These are phyloP conservation scores for Bombus polaris DNA, from an alignment of 1,140 invertebrate genomes.

Conservation along the genomic window DNA sequence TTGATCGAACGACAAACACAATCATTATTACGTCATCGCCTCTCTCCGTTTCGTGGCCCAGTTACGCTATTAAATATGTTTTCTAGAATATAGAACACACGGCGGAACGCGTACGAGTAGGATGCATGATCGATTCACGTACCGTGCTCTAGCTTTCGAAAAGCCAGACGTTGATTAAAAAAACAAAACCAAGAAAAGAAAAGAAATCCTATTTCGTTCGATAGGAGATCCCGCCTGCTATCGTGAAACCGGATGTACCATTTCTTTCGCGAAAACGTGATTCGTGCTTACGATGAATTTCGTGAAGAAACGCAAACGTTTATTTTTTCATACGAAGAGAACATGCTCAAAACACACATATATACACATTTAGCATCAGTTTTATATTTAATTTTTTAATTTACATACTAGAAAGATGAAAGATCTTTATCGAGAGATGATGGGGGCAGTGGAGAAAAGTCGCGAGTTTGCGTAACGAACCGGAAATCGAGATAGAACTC, in stretches of 20 bases:
- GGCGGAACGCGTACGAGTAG: conserved; percentile 50
- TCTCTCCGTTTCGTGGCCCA: conserved; percentile 79
- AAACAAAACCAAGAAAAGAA: neutral
- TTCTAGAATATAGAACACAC: conserved; percentile 71
- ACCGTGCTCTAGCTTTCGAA: conserved; percentile 33
- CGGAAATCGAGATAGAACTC: conserved; percentile 5
- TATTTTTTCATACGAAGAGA: conserved; percentile 63
- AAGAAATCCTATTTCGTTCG: conserved; percentile 41
- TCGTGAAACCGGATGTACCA: neutral
- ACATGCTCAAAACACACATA: conserved; percentile 51
- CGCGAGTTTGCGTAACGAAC: conserved; percentile 19
- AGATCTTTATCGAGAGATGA: neutral
- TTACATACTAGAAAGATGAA: conserved; percentile 22
- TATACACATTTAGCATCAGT: conserved; percentile 43
- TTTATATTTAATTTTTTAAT: conserved; percentile 67
- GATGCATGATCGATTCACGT: conserved; percentile 44
- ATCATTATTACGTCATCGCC: conserved; percentile 76
- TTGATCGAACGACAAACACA: conserved; percentile 70
- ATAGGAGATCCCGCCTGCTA: conserved; percentile 9
- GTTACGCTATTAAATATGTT: conserved; percentile 72
- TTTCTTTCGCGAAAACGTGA: conserved; percentile 13
- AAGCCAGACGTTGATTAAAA: conserved; percentile 28
- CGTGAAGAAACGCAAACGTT: conserved; percentile 37
- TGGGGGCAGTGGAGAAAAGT: neutral
- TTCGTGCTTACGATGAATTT: conserved; percentile 47